phyloP scores from a whole-genome alignment of 2,113 vertebrate species.

The Pituophis catenifer region DNA sequence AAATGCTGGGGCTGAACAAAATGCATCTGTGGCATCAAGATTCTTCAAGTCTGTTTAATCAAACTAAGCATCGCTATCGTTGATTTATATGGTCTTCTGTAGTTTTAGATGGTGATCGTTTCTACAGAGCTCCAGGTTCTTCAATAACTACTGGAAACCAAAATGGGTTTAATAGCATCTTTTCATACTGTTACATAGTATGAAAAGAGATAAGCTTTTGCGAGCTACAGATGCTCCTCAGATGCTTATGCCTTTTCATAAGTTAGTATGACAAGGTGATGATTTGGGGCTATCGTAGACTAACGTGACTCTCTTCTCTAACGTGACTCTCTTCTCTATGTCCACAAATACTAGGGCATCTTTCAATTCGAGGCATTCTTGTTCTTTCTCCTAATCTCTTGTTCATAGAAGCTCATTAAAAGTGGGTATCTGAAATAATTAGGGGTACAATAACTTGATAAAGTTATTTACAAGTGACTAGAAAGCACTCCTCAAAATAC shows the following conservation, averaged over 20 bases:
- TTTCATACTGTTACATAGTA: background rate
- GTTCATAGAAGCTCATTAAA: background rate
- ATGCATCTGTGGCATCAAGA: background rate
- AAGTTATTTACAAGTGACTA: background rate
- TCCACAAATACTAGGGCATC: background rate
- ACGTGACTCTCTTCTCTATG: background rate
- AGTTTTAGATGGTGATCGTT: background rate
- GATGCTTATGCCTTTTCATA: background rate
- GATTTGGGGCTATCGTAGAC: background rate
- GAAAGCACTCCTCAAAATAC: background rate
- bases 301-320: background rate
- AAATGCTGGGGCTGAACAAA: background rate
- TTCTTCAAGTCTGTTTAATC: conserved; percentile 2
- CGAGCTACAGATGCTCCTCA: background rate
- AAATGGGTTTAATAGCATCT: background rate
- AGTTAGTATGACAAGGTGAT: background rate
- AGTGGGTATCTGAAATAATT: background rate
- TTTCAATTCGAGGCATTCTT: background rate
- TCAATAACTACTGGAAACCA: background rate
- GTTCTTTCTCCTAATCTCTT: background rate
- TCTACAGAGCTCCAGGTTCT: background rate
- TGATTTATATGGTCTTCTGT: background rate
- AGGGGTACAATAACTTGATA: background rate
- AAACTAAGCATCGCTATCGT: background rate
- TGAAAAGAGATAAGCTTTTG: background rate